A percentile compares a stretch with the other conserved stretches of the same genome.
These are phyloP conservation scores for Drosophila orosa DNA, from an alignment of 1,140 invertebrate species.

Conservation along the genomic window DNA sequence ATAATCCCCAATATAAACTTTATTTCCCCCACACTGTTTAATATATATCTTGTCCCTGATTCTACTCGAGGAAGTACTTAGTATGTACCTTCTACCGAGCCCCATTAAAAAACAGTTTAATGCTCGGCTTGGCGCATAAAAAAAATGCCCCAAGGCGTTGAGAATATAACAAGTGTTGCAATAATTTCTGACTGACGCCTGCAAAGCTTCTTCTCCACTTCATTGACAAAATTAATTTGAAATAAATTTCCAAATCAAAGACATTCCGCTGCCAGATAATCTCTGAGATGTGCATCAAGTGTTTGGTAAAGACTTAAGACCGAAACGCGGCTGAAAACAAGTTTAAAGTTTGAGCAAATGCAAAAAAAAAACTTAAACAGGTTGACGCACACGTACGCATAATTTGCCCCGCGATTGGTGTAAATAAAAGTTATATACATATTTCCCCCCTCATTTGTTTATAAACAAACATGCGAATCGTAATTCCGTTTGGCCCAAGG, in stretches of 20 bases:
- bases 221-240: slow-evolving; percentile 21
- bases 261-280: slow-evolving; percentile 17
- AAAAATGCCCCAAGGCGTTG: slow-evolving; percentile 2
- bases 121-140: too few relatives aligned
- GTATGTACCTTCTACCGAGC: not conserved
- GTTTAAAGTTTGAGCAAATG: slow-evolving; percentile 4
- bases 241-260: slow-evolving; percentile 27
- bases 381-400: slow-evolving; percentile 22
- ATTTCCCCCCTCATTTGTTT: slow-evolving; percentile 22
- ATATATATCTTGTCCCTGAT: slow-evolving; percentile 1
- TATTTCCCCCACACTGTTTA: too few relatives aligned
- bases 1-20: not conserved
- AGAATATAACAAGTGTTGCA: not conserved
- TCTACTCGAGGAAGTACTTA: slow-evolving; percentile 6
- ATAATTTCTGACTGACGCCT: not conserved
- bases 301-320: slow-evolving; percentile 1
- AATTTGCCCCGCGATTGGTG: slow-evolving; percentile 21
- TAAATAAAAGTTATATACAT: slow-evolving; percentile 22
- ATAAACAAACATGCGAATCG: slow-evolving; percentile 38
- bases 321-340: not conserved
- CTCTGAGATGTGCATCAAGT: slow-evolving; percentile 25
- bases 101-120: not conserved
- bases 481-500: slow-evolving; percentile 31
- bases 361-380: slow-evolving; percentile 11
- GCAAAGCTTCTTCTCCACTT: not conserved